Conservation (phyloP, 2,113 vertebrate species). For the Hippoglossus stenolepis region DNA sequence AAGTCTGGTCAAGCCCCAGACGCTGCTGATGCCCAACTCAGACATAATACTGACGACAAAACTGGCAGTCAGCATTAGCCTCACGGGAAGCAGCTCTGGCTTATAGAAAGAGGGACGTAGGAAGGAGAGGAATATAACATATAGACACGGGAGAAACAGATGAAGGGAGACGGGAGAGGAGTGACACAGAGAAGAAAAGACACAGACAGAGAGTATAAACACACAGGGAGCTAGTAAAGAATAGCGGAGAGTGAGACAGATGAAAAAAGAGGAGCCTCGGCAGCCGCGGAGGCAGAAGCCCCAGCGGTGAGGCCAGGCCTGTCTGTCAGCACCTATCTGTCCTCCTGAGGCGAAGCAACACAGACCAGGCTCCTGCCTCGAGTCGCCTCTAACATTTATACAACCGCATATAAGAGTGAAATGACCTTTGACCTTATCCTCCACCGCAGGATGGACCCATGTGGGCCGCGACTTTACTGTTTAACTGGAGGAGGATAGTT, state of each 20-base stretch:
- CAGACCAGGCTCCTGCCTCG: constrained; percentile 43
- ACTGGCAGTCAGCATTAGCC: constrained; percentile 30
- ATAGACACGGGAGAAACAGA: constrained; percentile 3
- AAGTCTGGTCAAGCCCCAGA: constrained; percentile 15
- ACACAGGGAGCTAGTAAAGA: constrained; percentile 11
- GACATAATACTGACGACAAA: constrained; percentile 37
- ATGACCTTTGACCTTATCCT: constrained; percentile 59
- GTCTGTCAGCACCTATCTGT: constrained; percentile 67
- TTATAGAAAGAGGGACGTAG: constrained; percentile 37
- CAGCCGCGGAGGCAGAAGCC: not conserved
- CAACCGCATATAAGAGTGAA: constrained; percentile 38
- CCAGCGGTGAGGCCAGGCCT: constrained; percentile 21
- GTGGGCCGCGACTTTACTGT: constrained; percentile 33
- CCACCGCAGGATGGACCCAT: constrained; percentile 18
- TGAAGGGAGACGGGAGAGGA: not conserved
- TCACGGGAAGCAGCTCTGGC: constrained; percentile 16
- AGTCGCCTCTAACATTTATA: constrained; percentile 61
- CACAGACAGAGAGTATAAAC: constrained; percentile 5
- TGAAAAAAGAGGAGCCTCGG: constrained; percentile 7
- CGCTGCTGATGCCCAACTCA: constrained; percentile 11
- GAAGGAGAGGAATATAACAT: constrained; percentile 11
- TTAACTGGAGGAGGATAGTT: constrained; percentile 36
- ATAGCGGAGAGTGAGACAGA: constrained; percentile 17
- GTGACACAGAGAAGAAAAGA: constrained; percentile 1
- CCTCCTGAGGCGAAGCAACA: constrained; percentile 40